A percentile compares a stretch with the other conserved stretches of the same genome.
Conservation (phyloP, 2,113 vertebrate genomes). For the Engystomops pustulosus region DNA sequence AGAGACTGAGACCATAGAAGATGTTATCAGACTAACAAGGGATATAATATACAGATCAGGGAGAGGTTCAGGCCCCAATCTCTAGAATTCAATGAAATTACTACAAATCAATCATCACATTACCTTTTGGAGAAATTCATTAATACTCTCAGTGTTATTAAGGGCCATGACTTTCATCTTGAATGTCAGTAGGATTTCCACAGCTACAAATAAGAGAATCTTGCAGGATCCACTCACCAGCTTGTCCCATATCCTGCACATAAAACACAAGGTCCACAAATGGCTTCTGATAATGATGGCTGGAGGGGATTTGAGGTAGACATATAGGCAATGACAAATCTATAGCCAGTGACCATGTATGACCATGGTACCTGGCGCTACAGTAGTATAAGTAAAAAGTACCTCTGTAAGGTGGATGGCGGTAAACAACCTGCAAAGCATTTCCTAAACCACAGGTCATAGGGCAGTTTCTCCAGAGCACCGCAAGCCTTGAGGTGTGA, state of each 20-base stretch:
- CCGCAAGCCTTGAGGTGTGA: constrained; percentile 81
- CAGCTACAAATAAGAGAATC: constrained; percentile 92
- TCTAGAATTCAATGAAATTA: neutral
- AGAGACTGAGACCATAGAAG: too few species aligned
- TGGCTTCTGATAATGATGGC: neutral
- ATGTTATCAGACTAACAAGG: too few species aligned
- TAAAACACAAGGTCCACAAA: neutral
- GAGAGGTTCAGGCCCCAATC: neutral
- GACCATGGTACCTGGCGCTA: too few species aligned
- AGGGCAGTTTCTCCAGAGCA: constrained; percentile 82
- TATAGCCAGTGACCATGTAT: too few species aligned
- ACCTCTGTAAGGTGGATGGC: constrained; percentile 95
- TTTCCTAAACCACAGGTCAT: constrained; percentile 88
- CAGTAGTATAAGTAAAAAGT: too few species aligned
- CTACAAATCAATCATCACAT: constrained; percentile 63
- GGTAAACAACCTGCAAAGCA: constrained; percentile 96
- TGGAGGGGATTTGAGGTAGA: too few species aligned
- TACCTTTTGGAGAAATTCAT: constrained; percentile 88
- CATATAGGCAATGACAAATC: too few species aligned
- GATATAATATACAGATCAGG: neutral
- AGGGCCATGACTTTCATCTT: constrained; percentile 91
- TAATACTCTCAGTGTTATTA: constrained; percentile 82
- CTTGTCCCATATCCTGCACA: constrained; percentile 94
- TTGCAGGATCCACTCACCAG: constrained; percentile 98
- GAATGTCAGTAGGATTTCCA: constrained; percentile 94